Percentiles rank a stretch among this genome's conserved stretches.
Conservation (phyloP, 2,113 vertebrate species). For the Eleginops maclovinus region DNA sequence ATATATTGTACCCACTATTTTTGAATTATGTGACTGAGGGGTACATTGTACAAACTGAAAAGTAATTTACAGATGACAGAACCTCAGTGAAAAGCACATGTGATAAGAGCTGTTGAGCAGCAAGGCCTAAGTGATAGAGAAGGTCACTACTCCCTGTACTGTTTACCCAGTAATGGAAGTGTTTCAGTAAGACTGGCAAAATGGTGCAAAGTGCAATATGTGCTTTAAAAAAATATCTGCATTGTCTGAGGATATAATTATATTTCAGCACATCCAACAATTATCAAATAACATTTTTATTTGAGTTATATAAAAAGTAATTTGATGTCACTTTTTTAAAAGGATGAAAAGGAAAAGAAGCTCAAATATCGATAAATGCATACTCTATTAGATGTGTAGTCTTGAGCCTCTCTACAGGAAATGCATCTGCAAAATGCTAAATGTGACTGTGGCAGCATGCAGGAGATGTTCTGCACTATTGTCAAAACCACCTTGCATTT, state of each 20-base stretch:
- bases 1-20: not conserved
- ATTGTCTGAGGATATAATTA: not conserved
- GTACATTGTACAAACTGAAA: not conserved
- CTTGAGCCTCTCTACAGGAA: slow-evolving; percentile 11
- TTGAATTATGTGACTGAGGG: not conserved
- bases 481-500: slow-evolving; percentile 26
- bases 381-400: not conserved
- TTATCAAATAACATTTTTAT: not conserved
- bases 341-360: not conserved
- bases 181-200: not conserved
- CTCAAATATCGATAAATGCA: not conserved
- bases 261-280: not conserved
- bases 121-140: not conserved
- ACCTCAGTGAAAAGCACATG: not conserved
- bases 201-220: not conserved
- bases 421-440: slow-evolving; percentile 1
- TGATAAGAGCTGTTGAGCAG: not conserved
- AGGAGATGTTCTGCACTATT: slow-evolving; percentile 26
- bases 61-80: not conserved
- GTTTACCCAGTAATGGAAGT: not conserved
- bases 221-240: not conserved
- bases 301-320: not conserved
- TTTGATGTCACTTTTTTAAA: not conserved
- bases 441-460: slow-evolving; percentile 17
- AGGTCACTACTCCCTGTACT: not conserved